Base-by-base conservation (phyloP, 2,888 invertebrate species). In the Alloscopus bannaensis region DNA sequence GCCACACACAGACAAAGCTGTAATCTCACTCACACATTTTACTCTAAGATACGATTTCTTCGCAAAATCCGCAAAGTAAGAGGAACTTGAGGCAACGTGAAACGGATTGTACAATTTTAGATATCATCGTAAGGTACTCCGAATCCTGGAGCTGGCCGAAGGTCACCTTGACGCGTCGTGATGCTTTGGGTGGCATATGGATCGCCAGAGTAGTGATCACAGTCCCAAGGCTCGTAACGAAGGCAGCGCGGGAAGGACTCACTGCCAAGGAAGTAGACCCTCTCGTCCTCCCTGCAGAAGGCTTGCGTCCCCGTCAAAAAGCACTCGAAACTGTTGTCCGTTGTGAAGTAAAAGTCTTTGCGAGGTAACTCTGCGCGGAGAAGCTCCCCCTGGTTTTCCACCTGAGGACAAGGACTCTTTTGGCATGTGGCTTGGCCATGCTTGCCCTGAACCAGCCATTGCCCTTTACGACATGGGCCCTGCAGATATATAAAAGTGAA, bases 341-440 rank as follows among this genome's bases (percentile, higher is more conserved):
- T 24, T 2, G 65, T 66, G 29, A 82, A 82, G 26, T 82, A 80
- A 69, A 82, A 82, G 65, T 80, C 60, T 2, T 64, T 68, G 16
- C 68, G 3, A n/a, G 82, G 77, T n/a, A 73, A 24, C 20, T 72
- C 70, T 0, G 80, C 59, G n/a, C 65, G 36, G 24, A 78, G 57
- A 13, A 82, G 47, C 0, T 57, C 57, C 36, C 70, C 50, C 47
- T 80, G 65, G 52, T 77, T 70, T 52, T 82, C 80, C 0, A 73
- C 57, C 16, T 70, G 36, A 22, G 80, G 82, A 57, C 82, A 82
- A n/a, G 82, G 82, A 28, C 62, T 82, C 68, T 80, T 82, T n/a
- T 68, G 68, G 24, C 82, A 82, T 24, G 65, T 36, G n/a, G 65
- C 8, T 1, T 69, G n/a, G 45, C 75, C 78, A 29, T 76, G 50